These are phyloP conservation scores for Holacanthus passer DNA, from an alignment of 2,113 vertebrate species.

Conservation along the genomic window DNA sequence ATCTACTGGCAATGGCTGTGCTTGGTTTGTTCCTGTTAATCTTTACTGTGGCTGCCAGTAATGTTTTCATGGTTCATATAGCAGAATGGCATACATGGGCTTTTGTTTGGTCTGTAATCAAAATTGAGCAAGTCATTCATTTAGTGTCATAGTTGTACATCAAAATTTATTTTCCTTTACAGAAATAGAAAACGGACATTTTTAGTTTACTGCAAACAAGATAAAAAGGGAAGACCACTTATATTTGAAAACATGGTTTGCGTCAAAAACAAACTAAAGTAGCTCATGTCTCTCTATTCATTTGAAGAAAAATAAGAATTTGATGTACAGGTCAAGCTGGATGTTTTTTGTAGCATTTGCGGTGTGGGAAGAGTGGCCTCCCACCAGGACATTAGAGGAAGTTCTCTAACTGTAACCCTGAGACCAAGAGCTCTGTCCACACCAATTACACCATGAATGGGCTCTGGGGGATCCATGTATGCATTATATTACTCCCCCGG, in stretches of 20 bases:
- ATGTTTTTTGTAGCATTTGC: slow-evolving; percentile 36
- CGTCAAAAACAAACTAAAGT: background rate
- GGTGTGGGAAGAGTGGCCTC: slow-evolving; percentile 68
- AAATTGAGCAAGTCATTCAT: background rate
- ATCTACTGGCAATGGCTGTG: background rate
- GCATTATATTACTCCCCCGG: slow-evolving; percentile 81
- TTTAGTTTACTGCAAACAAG: background rate
- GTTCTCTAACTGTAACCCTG: slow-evolving; percentile 77
- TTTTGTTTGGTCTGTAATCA: background rate
- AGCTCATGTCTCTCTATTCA: background rate
- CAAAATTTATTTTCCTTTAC: background rate
- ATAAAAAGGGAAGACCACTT: background rate
- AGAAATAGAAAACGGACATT: background rate
- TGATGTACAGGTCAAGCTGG: background rate
- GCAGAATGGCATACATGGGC: background rate
- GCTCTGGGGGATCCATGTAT: slow-evolving; percentile 80
- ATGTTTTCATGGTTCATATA: background rate
- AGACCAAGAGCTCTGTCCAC: slow-evolving; percentile 79
- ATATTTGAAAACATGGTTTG: background rate
- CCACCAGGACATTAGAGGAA: slow-evolving; percentile 75
- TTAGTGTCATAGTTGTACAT: background rate
- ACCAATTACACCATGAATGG: slow-evolving; percentile 83
- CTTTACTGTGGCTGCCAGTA: background rate
- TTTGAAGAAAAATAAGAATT: background rate
- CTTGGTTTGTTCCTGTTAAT: background rate